Evolutionary conservation across 2,113 vertebrate genomes (phyloP).

Genomic region (Syngnathus scovelli): DNA sequence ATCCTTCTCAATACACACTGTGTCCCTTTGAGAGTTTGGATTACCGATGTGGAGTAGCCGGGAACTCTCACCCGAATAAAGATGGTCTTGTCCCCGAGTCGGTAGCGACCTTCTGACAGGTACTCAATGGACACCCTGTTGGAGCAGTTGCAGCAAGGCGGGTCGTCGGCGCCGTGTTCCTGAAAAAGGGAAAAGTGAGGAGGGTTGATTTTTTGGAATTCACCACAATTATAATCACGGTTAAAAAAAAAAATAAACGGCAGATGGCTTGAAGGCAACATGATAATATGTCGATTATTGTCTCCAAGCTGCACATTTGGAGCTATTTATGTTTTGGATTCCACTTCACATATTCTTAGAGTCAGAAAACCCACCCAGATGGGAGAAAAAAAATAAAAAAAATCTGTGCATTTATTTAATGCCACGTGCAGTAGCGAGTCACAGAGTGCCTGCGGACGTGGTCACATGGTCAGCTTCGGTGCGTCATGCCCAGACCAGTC

Average conservation of each 20-base stretch:
- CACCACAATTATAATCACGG: background rate
- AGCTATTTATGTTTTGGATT: background rate
- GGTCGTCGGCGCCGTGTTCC: constrained; percentile 86
- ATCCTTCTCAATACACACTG: background rate
- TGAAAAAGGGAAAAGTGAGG: constrained; percentile 36
- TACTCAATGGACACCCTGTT: constrained; percentile 96
- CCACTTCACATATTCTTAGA: background rate
- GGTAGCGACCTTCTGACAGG: constrained; percentile 92
- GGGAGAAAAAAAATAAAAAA: background rate
- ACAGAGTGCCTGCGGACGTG: background rate
- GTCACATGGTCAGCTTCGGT: constrained; percentile 33
- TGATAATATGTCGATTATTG: no score
- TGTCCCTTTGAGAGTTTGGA: constrained; percentile 3
- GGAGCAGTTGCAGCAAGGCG: constrained; percentile 91
- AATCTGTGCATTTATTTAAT: background rate
- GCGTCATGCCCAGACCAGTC: constrained; percentile 31
- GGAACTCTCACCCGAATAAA: constrained; percentile 87
- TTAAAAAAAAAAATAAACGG: background rate
- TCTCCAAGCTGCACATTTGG: background rate
- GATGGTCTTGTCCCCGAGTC: constrained; percentile 94
- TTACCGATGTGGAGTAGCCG: background rate
- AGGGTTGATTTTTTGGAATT: background rate
- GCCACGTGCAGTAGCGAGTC: constrained; percentile 15
- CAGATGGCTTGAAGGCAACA: background rate
- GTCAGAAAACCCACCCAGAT: background rate